phyloP scores from a whole-genome alignment of 2,113 vertebrate genomes.

The Malurus cyaneus region DNA sequence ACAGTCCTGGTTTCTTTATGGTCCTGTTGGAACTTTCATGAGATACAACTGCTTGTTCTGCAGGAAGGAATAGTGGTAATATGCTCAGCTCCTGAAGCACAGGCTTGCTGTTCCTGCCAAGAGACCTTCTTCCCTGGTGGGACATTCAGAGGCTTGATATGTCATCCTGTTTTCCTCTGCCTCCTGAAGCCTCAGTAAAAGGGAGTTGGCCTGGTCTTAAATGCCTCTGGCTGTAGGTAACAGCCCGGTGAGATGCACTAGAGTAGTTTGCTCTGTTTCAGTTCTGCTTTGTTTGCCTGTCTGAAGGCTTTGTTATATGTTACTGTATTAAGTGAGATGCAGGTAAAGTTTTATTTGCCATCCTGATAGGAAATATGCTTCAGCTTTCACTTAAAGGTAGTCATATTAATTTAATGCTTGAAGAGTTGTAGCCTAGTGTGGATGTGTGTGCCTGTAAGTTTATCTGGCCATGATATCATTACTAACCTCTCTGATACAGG shows the following conservation, averaged over 20 bases:
- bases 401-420: neutral
- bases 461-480: neutral
- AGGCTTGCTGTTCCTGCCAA: neutral
- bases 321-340: neutral
- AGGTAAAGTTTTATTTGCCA: neutral
- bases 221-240: accelerated
- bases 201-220: neutral
- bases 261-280: neutral
- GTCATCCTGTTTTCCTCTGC: neutral
- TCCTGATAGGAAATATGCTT: neutral
- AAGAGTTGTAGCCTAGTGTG: neutral
- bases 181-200: neutral
- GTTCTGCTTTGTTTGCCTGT: neutral
- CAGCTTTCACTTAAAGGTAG: neutral
- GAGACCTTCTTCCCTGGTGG: neutral
- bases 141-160: neutral
- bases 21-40: neutral
- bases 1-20: neutral
- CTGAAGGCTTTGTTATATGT: neutral
- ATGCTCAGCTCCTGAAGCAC: neutral
- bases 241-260: neutral
- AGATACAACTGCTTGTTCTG: neutral
- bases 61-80: neutral
- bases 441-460: neutral
- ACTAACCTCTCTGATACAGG: neutral